Evolutionary conservation across 2,888 invertebrate species (phyloP), one percentile per base, ranked within the genome.

Genomic region (Drosophila atripex): DNA sequence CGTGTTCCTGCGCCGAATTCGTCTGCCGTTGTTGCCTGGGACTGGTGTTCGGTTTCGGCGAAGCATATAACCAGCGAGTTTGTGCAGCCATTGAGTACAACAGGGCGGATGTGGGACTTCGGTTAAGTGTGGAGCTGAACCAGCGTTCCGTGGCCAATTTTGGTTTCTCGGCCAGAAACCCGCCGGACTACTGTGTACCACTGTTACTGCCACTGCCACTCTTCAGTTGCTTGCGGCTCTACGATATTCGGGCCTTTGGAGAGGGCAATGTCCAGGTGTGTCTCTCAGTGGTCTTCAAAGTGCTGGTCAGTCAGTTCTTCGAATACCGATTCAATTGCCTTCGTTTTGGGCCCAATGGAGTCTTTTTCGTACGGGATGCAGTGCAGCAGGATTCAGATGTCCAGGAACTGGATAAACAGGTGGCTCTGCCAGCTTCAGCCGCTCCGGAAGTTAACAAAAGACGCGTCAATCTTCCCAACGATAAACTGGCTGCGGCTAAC

Each of bases 11-110:
- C 18, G 11, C 71, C 39, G 71, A 77, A 4, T 75, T 49, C 25
- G 14, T 12, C 32, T 88, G 89, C 56, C 65, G 57, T 2, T 88
- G 87, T 59, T 88, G 88, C 39, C 9, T 86, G 56, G 86, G 84
- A 8, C 4, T 88, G 4, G 70, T 66, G 0, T 49, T 86, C 4
- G 75, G 75, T 0, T 21, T 39, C 7, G n/a, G 70, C 0, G 66
- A 55, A 3, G 39, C 18, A n/a, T 61, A 71, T 7, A 72, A 71
- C 18, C 73, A 84, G 18, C 60, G 54, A 7, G 25, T 86, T 0
- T 87, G 87, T 18, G 46, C 72, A 3, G 7, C 52, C 9, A 49
- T 88, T 3, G 53, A 59, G 1, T 77, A 71, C 49, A 73, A 61
- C 32, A 35, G 57, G 6, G 23, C 39, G 0, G 52, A 73, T 0